Evolutionary conservation across 2,888 invertebrate species (phyloP).

Genomic region (Agonopterix alstromeriana): DNA sequence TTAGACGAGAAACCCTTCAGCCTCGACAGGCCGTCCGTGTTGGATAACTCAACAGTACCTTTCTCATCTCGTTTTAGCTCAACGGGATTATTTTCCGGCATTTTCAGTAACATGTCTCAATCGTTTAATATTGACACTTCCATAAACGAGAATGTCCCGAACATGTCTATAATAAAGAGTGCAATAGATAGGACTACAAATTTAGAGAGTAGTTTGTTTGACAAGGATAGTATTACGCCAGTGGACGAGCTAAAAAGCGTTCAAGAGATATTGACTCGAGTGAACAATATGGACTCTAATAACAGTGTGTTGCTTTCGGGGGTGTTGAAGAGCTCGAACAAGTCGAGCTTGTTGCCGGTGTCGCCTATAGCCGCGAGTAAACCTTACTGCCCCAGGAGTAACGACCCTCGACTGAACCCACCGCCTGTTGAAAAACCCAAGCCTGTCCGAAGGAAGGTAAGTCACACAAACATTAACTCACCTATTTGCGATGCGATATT

Average conservation of each 20-base stretch:
- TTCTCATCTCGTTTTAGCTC: conserved; percentile 60
- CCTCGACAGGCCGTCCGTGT: conserved; percentile 40
- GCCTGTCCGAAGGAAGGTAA: conserved; percentile 72
- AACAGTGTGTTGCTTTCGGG: conserved; percentile 69
- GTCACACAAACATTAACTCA: conserved; percentile 8
- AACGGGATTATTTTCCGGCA: conserved; percentile 62
- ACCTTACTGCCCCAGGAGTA: conserved; percentile 35
- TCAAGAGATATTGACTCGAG: conserved; percentile 67
- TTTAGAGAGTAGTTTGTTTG: conserved; percentile 63
- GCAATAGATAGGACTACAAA: conserved; percentile 71
- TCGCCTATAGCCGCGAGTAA: conserved; percentile 30
- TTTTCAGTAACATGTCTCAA: conserved; percentile 60
- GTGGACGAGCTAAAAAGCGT: conserved; percentile 67
- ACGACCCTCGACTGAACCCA: conserved; percentile 65
- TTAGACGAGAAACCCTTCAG: conserved; percentile 18
- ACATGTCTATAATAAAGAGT: conserved; percentile 69
- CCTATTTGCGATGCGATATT: too few relatives aligned
- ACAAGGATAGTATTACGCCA: conserved; percentile 51
- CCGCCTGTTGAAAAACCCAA: conserved; percentile 67
- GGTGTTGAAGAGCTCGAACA: conserved; percentile 51
- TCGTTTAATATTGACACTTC: conserved; percentile 43
- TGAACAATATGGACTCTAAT: conserved; percentile 72
- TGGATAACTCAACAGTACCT: conserved; percentile 41
- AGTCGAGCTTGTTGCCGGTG: conserved; percentile 23
- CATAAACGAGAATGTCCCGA: conserved; percentile 59